A percentile compares a stretch with the other conserved stretches of the same genome.
Conservation (phyloP, 2,888 invertebrate genomes). For the Autographa gamma region DNA sequence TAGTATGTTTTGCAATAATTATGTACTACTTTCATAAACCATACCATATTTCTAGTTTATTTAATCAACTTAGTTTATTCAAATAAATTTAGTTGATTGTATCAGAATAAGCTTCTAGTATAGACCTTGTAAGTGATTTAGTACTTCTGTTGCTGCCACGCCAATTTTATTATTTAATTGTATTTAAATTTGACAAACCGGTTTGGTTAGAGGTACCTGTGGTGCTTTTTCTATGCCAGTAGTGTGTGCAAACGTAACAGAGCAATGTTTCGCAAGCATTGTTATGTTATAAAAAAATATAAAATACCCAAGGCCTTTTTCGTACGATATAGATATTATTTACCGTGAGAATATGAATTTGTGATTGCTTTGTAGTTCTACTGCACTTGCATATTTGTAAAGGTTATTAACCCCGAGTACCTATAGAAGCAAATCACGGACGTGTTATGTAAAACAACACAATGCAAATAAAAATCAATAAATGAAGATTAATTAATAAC, state of each 20-base stretch:
- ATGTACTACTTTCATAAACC: too few relatives aligned
- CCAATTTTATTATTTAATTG: slow-evolving; percentile 41
- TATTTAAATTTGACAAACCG: slow-evolving; percentile 41
- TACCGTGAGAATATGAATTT: not conserved
- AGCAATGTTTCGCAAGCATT: slow-evolving; percentile 25
- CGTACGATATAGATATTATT: not conserved
- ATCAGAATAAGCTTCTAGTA: slow-evolving; percentile 32
- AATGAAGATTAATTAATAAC: slow-evolving; percentile 65
- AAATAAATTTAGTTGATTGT: slow-evolving; percentile 8
- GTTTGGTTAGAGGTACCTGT: slow-evolving; percentile 39
- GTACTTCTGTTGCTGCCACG: slow-evolving; percentile 40
- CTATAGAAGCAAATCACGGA: slow-evolving; percentile 28
- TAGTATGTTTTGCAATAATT: too few relatives aligned
- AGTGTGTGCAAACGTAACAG: slow-evolving; percentile 29
- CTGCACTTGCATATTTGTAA: slow-evolving; percentile 3
- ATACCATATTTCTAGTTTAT: not conserved
- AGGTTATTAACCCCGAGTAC: slow-evolving; percentile 31
- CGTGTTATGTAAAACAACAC: slow-evolving; percentile 28
- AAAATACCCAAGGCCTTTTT: not conserved
- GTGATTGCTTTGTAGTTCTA: not conserved
- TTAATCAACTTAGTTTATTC: not conserved
- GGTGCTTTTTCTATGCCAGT: slow-evolving; percentile 24
- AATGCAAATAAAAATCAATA: slow-evolving; percentile 53
- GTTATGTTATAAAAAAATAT: not conserved
- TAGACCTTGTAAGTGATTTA: slow-evolving; percentile 47